phyloP scores from a whole-genome alignment of 1,140 invertebrate genomes.

The Heliconius hermathena region DNA sequence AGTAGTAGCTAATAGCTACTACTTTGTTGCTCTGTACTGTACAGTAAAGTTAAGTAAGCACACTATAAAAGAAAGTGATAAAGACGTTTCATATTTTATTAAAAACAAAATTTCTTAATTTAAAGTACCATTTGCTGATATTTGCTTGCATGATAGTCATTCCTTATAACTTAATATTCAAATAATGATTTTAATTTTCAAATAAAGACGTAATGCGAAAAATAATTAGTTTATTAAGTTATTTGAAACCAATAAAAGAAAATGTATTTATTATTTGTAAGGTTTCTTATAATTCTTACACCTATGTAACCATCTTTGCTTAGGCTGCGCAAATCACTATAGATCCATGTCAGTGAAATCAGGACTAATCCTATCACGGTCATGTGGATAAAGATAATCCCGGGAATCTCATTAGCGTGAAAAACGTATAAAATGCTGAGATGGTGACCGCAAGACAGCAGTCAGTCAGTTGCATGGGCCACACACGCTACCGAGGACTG shows the following conservation, averaged over 20 bases:
- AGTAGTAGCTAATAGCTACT: no score
- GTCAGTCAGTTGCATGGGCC: slow-evolving; percentile 75
- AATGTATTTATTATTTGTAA: slow-evolving; percentile 47
- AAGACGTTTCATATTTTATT: no score
- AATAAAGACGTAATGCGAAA: not conserved
- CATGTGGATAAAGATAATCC: slow-evolving; percentile 62
- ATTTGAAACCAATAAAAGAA: slow-evolving; percentile 40
- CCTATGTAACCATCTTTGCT: slow-evolving; percentile 46
- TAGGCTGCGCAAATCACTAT: slow-evolving; percentile 51
- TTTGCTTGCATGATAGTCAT: no score
- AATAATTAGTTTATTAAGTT: slow-evolving; percentile 27
- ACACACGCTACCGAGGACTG: slow-evolving; percentile 75
- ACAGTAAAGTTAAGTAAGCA: no score
- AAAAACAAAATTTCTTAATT: no score
- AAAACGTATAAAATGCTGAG: slow-evolving; percentile 62
- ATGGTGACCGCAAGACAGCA: slow-evolving; percentile 49
- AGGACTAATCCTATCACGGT: slow-evolving; percentile 70
- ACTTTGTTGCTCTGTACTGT: no score
- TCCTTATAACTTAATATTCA: not conserved
- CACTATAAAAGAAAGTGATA: no score
- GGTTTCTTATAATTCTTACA: slow-evolving; percentile 53
- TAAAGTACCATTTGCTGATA: no score
- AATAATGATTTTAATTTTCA: not conserved
- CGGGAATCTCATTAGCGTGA: slow-evolving; percentile 62
- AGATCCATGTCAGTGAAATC: slow-evolving; percentile 66